Percentiles rank a stretch among this genome's conserved stretches.
phyloP scores from a whole-genome alignment of 2,888 invertebrate genomes.

The Eilema caniola region DNA sequence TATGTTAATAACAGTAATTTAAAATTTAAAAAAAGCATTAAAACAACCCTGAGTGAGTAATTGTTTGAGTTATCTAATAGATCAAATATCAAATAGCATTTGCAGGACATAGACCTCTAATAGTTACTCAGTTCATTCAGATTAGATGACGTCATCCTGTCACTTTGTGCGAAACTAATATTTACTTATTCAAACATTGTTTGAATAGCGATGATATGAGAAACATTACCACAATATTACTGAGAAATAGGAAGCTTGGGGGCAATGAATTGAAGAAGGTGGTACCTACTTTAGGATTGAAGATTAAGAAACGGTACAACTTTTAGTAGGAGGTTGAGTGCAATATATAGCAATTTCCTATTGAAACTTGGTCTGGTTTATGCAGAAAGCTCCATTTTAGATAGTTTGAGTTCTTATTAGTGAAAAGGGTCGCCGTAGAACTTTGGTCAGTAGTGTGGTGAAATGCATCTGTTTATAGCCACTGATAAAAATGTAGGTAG shows the following conservation, averaged over 20 bases:
- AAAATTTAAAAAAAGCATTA: neutral
- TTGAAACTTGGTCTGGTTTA: neutral
- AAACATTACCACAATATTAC: neutral
- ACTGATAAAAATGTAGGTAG: neutral
- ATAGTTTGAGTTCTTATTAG: neutral
- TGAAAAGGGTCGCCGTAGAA: neutral
- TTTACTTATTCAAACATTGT: conserved; percentile 34
- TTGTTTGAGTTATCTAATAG: conserved; percentile 12
- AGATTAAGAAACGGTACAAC: neutral
- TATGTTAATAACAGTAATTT: neutral
- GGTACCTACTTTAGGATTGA: neutral
- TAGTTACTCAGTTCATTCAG: conserved; percentile 28
- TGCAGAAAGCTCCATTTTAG: too few relatives aligned
- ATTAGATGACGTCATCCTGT: conserved; percentile 36
- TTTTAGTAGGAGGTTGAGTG: neutral
- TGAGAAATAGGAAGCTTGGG: neutral
- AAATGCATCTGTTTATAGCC: neutral
- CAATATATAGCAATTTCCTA: neutral
- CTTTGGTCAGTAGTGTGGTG: neutral
- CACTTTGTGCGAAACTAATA: conserved; percentile 26
- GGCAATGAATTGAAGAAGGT: neutral
- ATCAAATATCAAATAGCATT: conserved; percentile 31
- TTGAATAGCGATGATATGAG: conserved; percentile 15
- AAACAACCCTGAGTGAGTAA: neutral
- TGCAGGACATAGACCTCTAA: conserved; percentile 42